These are phyloP conservation scores for Hypomecis atomaria DNA, from an alignment of 2,888 invertebrate genomes.

Conservation along the genomic window DNA sequence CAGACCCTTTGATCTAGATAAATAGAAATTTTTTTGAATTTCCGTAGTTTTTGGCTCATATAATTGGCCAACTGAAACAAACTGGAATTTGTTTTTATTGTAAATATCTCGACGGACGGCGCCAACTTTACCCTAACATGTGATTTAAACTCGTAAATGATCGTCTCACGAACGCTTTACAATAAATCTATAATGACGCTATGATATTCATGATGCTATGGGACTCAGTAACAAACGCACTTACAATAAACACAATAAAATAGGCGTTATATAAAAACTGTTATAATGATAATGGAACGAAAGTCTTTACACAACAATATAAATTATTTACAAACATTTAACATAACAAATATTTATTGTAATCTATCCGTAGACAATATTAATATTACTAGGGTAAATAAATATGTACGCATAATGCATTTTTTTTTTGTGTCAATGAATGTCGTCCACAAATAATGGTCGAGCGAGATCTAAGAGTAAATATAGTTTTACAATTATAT, in stretches of 20 bases:
- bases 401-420: slow-evolving; percentile 24
- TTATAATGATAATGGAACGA: slow-evolving; percentile 59
- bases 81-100: no score
- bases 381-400: slow-evolving; percentile 27
- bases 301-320: slow-evolving; percentile 77
- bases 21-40: no score
- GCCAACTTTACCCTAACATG: no score
- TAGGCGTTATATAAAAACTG: slow-evolving; percentile 42
- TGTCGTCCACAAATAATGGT: slow-evolving; percentile 1
- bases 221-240: background rate
- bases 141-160: no score
- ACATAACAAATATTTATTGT: slow-evolving; percentile 65
- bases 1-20: no score
- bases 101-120: no score
- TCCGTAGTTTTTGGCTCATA: no score
- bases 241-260: slow-evolving; percentile 41
- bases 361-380: slow-evolving; percentile 31
- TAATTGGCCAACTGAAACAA: no score
- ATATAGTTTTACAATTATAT: background rate
- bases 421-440: slow-evolving; percentile 19
- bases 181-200: no score
- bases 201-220: no score
- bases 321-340: slow-evolving; percentile 64
- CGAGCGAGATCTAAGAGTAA: slow-evolving; percentile 30
- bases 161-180: no score